These are phyloP conservation scores for Thamnophis sirtalis DNA, from an alignment of 2,113 vertebrate species.

Conservation along the genomic window DNA sequence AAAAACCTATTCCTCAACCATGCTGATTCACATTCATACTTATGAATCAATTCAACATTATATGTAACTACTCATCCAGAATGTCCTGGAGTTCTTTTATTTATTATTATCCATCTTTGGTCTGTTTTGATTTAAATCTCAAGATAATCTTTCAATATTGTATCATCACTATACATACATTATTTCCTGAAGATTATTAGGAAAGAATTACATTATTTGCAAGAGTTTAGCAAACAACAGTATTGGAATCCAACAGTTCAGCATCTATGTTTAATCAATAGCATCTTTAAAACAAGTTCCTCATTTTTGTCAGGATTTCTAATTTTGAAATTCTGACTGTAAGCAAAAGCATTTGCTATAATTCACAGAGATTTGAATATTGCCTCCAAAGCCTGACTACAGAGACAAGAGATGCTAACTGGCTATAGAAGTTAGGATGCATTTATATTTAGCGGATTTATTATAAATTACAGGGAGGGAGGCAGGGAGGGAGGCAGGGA, in stretches of 20 bases:
- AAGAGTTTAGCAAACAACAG: not conserved
- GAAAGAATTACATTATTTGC: not conserved
- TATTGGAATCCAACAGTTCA: not conserved
- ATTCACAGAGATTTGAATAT: not conserved
- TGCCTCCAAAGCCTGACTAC: not conserved
- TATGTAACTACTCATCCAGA: not conserved
- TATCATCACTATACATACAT: not conserved
- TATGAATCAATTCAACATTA: not conserved
- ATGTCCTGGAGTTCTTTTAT: not conserved
- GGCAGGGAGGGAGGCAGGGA: not conserved
- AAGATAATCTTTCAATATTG: not conserved
- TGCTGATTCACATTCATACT: not conserved
- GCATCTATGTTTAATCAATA: not conserved
- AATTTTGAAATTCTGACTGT: not conserved
- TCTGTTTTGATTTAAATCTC: not conserved
- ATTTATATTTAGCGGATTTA: not conserved
- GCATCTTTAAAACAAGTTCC: not conserved
- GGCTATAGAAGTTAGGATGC: not conserved
- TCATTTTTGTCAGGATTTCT: not conserved
- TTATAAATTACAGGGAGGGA: not conserved
- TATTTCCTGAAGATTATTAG: not conserved
- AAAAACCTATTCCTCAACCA: not conserved
- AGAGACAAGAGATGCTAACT: not conserved
- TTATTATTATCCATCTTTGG: not conserved
- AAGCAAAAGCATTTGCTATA: not conserved